phyloP scores from a whole-genome alignment of 2,797 vertebrate species.

The Falco columbarius region DNA sequence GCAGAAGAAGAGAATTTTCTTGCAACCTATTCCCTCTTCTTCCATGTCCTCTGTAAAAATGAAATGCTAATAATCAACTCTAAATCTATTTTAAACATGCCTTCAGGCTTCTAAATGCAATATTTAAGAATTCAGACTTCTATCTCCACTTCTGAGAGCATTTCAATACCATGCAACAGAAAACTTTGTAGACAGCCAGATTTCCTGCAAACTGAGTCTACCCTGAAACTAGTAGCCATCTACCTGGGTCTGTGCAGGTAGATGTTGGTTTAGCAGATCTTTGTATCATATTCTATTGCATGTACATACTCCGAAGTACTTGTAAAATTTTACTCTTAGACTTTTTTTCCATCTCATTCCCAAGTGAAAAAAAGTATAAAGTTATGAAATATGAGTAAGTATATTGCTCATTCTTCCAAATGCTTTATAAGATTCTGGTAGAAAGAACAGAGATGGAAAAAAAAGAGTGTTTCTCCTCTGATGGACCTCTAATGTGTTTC shows the following conservation, averaged over 20 bases:
- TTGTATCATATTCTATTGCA: neutral
- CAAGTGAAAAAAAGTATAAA: neutral
- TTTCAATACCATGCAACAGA: neutral
- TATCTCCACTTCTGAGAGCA: neutral
- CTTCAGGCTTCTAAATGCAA: neutral
- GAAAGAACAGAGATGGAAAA: neutral
- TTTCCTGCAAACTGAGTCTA: neutral
- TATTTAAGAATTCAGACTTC: slow-evolving; percentile 18
- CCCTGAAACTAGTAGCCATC: neutral
- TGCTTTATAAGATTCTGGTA: neutral
- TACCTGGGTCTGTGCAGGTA: neutral
- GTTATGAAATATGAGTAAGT: neutral
- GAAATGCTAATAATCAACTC: slow-evolving; percentile 29
- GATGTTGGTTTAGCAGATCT: neutral
- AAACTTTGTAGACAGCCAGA: neutral
- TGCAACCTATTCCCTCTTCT: neutral
- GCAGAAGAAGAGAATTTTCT: neutral
- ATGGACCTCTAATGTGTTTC: neutral
- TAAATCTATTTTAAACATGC: neutral
- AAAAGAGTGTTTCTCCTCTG: neutral
- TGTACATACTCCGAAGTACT: neutral
- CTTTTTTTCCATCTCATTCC: neutral
- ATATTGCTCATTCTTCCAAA: neutral
- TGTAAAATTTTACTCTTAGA: neutral
- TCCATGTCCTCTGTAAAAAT: neutral